Percentiles rank a stretch among this genome's conserved stretches.
Evolutionary conservation across 2,888 invertebrate species (phyloP).

Genomic region (Laothoe populi): DNA sequence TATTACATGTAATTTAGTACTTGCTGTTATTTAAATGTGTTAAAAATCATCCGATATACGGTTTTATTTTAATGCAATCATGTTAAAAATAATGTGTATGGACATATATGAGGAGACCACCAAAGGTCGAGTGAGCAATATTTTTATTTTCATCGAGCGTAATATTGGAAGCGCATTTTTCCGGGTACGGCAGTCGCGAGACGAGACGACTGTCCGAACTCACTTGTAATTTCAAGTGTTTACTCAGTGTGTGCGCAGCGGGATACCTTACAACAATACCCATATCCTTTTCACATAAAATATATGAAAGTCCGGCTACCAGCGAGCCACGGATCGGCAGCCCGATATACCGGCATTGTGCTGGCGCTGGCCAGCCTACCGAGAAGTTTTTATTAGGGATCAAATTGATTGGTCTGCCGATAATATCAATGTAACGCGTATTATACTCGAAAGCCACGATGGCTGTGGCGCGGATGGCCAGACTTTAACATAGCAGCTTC

Average conservation of each 20-base stretch:
- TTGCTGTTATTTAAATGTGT: not conserved
- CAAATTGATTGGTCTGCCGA: conserved; percentile 84
- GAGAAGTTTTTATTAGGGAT: conserved; percentile 83
- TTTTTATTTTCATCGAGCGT: conserved; percentile 76
- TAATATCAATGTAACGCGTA: conserved; percentile 75
- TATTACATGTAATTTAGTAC: not conserved
- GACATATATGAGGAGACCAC: conserved; percentile 20
- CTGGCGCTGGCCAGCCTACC: conserved; percentile 73
- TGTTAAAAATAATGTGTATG: conserved; percentile 15
- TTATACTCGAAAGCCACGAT: conserved; percentile 54
- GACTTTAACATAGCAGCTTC: conserved; percentile 53
- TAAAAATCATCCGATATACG: not conserved
- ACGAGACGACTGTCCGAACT: conserved; percentile 60
- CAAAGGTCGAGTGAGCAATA: conserved; percentile 53
- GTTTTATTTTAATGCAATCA: conserved; percentile 8
- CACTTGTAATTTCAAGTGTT: conserved; percentile 84
- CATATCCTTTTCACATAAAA: conserved; percentile 85
- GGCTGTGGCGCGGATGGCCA: conserved; percentile 44
- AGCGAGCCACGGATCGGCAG: conserved; percentile 73
- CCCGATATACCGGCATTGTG: conserved; percentile 76
- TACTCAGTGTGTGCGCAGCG: conserved; percentile 74
- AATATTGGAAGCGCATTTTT: conserved; percentile 83
- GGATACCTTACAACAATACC: conserved; percentile 80
- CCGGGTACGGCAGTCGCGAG: conserved; percentile 50
- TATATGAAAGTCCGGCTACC: conserved; percentile 81